Conservation (phyloP, 2,888 invertebrate species). For the Protodeltote pygarga region DNA sequence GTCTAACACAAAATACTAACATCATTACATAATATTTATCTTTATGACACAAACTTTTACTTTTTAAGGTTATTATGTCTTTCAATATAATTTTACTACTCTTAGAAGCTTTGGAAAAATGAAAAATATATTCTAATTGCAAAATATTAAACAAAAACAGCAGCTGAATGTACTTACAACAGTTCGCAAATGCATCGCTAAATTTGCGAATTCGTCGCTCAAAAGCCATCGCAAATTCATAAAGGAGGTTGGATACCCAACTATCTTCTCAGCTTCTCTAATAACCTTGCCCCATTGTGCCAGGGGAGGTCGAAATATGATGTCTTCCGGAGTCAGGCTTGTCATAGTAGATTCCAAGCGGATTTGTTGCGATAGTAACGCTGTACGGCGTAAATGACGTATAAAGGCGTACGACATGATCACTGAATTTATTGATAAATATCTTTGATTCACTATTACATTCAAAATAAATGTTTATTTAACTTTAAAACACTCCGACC, state of each 20-base stretch:
- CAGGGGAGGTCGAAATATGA: slow-evolving; percentile 77
- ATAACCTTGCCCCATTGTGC: slow-evolving; percentile 79
- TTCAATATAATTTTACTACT: not conserved
- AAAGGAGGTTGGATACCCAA: slow-evolving; percentile 87
- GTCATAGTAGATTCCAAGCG: slow-evolving; percentile 76
- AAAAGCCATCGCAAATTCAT: slow-evolving; percentile 88
- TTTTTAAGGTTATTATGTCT: not conserved
- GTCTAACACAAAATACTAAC: slow-evolving; percentile 38
- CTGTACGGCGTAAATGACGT: slow-evolving; percentile 75
- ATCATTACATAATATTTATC: slow-evolving; percentile 57
- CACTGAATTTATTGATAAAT: slow-evolving; percentile 32
- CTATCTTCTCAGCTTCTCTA: slow-evolving; percentile 83
- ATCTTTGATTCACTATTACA: slow-evolving; percentile 51
- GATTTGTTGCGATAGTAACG: slow-evolving; percentile 69
- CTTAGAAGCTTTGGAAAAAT: not conserved
- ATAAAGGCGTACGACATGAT: slow-evolving; percentile 77
- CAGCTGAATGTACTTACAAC: slow-evolving; percentile 72
- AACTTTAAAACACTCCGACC: slow-evolving; percentile 51
- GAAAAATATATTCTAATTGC: not conserved
- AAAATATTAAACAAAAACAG: too few species aligned
- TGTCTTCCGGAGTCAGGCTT: slow-evolving; percentile 78
- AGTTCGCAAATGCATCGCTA: slow-evolving; percentile 84
- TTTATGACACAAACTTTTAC: slow-evolving; percentile 24
- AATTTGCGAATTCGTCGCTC: slow-evolving; percentile 88
- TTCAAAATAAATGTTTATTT: slow-evolving; percentile 45